phyloP scores from a whole-genome alignment of 2,113 vertebrate genomes.

The Misgurnus mizolepis region DNA sequence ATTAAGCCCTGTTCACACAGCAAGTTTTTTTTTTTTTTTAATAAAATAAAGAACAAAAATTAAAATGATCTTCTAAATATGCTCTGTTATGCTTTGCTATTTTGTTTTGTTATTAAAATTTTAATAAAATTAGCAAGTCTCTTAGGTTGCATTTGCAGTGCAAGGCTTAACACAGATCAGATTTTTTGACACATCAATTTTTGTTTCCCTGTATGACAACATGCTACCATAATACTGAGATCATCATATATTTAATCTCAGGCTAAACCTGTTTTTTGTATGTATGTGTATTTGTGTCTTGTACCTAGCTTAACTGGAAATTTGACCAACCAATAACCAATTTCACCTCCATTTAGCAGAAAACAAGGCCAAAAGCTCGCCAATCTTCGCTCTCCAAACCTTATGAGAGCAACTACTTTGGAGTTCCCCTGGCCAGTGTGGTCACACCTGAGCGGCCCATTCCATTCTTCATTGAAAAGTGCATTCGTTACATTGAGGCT shows the following conservation, averaged over 20 bases:
- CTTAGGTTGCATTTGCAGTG: no score
- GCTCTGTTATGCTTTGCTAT: no score
- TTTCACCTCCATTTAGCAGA: constrained; percentile 70
- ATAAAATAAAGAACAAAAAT: no score
- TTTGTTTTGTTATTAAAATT: no score
- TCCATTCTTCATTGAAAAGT: constrained; percentile 92
- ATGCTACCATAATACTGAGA: not conserved
- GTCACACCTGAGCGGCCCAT: constrained; percentile 85
- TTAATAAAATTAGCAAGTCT: no score
- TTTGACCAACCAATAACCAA: not conserved
- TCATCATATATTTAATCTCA: not conserved
- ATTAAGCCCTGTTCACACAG: no score
- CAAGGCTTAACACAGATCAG: no score
- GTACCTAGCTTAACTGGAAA: not conserved
- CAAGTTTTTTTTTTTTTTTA: no score
- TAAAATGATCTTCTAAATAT: no score
- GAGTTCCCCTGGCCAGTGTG: constrained; percentile 81
- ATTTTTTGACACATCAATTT: no score
- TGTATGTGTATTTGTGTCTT: not conserved
- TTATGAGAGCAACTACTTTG: constrained; percentile 94
- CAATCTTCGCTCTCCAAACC: constrained; percentile 85
- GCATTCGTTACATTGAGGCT: constrained; percentile 92
- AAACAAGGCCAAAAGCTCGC: constrained; percentile 84
- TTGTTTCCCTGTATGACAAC: no score
- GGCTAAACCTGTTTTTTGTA: not conserved